These are phyloP conservation scores for Recurvirostra avosetta DNA, from an alignment of 2,113 vertebrate species.

Conservation along the genomic window DNA sequence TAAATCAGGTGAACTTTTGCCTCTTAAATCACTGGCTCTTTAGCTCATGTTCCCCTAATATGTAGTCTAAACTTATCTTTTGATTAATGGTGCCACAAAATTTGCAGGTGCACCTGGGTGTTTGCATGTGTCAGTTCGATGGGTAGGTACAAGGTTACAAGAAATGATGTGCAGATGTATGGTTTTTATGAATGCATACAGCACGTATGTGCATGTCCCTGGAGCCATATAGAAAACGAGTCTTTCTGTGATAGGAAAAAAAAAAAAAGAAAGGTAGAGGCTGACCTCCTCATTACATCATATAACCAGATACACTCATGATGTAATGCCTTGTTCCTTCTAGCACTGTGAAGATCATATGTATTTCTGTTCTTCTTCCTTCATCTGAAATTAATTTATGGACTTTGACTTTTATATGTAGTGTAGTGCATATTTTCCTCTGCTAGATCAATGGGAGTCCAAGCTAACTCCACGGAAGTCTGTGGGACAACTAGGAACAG, in stretches of 20 bases:
- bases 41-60: not conserved
- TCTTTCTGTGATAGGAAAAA: not conserved
- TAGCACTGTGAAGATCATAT: not conserved
- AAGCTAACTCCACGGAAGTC: not conserved
- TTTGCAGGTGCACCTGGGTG: not conserved
- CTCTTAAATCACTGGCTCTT: not conserved
- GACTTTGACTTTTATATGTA: not conserved
- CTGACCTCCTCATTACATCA: not conserved
- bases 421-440: not conserved
- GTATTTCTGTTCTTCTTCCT: not conserved
- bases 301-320: not conserved
- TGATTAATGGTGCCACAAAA: not conserved
- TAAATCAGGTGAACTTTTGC: not conserved
- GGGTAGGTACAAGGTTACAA: not conserved
- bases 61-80: not conserved
- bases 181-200: not conserved
- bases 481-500: not conserved
- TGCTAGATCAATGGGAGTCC: not conserved
- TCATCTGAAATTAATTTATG: not conserved
- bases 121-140: not conserved
- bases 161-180: not conserved
- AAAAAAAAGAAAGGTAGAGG: not conserved
- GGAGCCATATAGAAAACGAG: not conserved
- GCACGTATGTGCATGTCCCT: rapidly evolving
- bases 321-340: not conserved